Conservation (phyloP, 2,888 invertebrate species). For the Caenorhabditis panamensis region DNA sequence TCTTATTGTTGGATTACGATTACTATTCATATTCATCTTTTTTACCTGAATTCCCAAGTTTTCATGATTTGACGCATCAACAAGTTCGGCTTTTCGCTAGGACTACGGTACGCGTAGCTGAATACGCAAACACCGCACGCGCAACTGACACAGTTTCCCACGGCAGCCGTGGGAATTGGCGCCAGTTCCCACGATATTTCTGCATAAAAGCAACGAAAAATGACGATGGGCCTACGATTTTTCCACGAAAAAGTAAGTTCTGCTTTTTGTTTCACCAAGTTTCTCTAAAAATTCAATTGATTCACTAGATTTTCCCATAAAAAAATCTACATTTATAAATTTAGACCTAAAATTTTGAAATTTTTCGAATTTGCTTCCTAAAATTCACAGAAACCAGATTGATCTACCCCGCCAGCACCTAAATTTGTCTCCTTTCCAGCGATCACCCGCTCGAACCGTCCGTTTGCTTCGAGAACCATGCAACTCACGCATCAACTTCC, state of each 20-base stretch:
- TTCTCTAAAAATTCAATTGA: not conserved
- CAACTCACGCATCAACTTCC: slow-evolving; percentile 13
- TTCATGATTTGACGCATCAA: too few relatives aligned
- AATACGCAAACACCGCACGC: slow-evolving; percentile 26
- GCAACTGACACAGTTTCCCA: slow-evolving; percentile 30
- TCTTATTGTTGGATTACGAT: too few relatives aligned
- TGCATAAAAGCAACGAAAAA: slow-evolving; percentile 18
- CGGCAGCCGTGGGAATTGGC: slow-evolving; percentile 32
- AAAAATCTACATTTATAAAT: too few relatives aligned
- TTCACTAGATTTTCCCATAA: too few relatives aligned
- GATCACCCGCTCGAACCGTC: not conserved
- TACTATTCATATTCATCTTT: too few relatives aligned
- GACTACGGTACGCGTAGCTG: slow-evolving; percentile 4
- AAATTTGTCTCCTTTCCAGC: not conserved
- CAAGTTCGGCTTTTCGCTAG: not conserved
- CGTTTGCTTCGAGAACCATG: not conserved
- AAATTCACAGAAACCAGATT: not conserved
- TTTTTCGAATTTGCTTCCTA: not conserved
- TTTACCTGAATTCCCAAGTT: too few relatives aligned
- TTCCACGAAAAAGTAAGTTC: slow-evolving; percentile 9
- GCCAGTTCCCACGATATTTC: not conserved
- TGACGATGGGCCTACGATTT: not conserved
- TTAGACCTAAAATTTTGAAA: not conserved
- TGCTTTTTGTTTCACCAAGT: slow-evolving; percentile 5
- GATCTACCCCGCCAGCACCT: not conserved